Conservation (phyloP, 1,140 invertebrate species). For the Muscidifurax raptorellus region DNA sequence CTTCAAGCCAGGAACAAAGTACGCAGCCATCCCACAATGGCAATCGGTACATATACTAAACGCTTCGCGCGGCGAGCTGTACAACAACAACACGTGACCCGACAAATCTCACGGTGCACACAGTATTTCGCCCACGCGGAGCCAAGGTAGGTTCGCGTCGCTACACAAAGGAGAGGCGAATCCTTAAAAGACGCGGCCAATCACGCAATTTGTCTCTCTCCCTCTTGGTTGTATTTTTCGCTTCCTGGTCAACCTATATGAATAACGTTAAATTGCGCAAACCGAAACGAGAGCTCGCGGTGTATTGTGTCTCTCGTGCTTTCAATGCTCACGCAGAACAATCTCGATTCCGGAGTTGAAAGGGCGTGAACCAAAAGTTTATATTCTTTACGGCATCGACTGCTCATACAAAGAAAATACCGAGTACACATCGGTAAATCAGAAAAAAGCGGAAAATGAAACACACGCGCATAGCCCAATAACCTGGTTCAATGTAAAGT, state of each 20-base stretch:
- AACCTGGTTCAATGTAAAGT: background rate
- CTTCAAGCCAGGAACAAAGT: background rate
- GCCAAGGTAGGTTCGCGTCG: background rate
- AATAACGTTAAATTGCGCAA: constrained; percentile 5
- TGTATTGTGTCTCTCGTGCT: too few relatives aligned
- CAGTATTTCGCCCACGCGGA: constrained; percentile 1
- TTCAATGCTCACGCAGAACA: background rate
- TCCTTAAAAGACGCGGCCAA: constrained; percentile 48
- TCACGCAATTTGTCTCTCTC: constrained; percentile 34
- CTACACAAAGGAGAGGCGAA: constrained; percentile 28
- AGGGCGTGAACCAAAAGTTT: background rate
- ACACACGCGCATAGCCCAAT: too few relatives aligned
- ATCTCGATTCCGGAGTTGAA: background rate
- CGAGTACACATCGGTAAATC: too few relatives aligned
- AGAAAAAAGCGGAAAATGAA: too few relatives aligned
- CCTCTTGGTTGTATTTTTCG: background rate
- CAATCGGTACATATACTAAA: background rate
- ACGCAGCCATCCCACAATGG: background rate
- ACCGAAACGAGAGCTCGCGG: background rate
- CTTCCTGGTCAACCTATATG: background rate
- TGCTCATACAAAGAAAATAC: too few relatives aligned
- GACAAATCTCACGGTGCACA: constrained; percentile 5
- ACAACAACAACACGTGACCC: background rate
- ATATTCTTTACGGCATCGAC: too few relatives aligned
- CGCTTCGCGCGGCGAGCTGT: background rate